Percentiles rank a stretch among this genome's conserved stretches.
Evolutionary conservation across 30 jellyfish, hydroid and myxozoan genomes (phyloP).

Genomic region (Pseudorhiza aurosa): DNA sequence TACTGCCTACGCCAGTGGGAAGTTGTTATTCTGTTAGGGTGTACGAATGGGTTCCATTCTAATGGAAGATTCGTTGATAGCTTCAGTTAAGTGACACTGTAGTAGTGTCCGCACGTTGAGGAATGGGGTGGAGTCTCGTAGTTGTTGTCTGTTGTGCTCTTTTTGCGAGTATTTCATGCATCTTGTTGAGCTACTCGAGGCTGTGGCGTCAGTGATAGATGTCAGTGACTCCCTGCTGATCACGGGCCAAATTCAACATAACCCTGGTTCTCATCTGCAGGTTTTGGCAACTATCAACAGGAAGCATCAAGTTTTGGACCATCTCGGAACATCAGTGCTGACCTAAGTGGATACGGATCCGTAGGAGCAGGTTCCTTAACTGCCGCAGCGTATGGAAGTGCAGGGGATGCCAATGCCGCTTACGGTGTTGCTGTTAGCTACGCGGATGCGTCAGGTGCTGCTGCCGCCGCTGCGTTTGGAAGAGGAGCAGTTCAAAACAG

Average conservation of each 20-base stretch:
- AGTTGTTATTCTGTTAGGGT: too few relatives aligned
- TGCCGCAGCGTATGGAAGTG: conserved; percentile 71
- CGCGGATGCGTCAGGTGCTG: conserved; percentile 45
- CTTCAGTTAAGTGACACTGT: neutral
- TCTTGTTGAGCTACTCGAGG: neutral
- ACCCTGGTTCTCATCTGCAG: conserved; percentile 60
- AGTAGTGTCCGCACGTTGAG: too few relatives aligned
- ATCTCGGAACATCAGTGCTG: conserved; percentile 58
- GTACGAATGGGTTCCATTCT: too few relatives aligned
- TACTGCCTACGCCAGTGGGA: too few relatives aligned
- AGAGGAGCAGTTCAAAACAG: conserved; percentile 54
- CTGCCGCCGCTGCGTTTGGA: conserved; percentile 77
- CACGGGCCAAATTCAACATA: conserved; percentile 3
- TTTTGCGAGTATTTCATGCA: neutral
- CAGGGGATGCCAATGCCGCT: conserved; percentile 64
- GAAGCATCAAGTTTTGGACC: conserved; percentile 84
- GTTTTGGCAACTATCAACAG: conserved; percentile 83
- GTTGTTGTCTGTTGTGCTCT: too few relatives aligned
- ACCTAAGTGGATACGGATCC: conserved; percentile 57
- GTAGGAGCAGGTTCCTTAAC: conserved; percentile 56
- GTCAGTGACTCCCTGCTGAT: neutral
- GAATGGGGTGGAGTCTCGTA: too few relatives aligned
- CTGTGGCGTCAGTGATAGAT: neutral
- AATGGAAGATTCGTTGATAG: too few relatives aligned
- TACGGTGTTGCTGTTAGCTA: conserved; percentile 68